A percentile compares a stretch with the other conserved stretches of the same genome.
phyloP scores from a whole-genome alignment of 2,113 vertebrate species.

The Malurus melanocephalus region DNA sequence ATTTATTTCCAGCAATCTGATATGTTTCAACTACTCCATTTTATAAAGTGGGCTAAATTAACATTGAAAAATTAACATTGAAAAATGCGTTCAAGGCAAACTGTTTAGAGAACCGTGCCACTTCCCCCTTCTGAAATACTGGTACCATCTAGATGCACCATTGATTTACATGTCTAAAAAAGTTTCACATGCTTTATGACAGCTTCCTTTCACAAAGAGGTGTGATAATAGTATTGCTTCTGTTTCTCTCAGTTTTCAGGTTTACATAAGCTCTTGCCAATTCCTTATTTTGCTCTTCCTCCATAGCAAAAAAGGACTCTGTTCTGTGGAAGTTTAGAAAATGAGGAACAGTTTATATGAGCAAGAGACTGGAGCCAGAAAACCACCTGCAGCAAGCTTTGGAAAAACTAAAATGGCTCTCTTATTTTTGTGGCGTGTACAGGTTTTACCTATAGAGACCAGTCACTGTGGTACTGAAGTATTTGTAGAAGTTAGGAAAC shows the following conservation, averaged over 20 bases:
- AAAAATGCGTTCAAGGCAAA: background rate
- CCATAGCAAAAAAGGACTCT: background rate
- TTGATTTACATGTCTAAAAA: background rate
- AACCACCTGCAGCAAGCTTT: background rate
- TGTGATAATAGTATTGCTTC: background rate
- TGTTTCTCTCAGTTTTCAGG: background rate
- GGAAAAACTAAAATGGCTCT: background rate
- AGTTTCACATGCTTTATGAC: background rate
- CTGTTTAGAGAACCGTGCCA: background rate
- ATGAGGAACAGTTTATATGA: background rate
- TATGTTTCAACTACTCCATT: background rate
- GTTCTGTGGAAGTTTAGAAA: background rate
- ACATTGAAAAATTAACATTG: background rate
- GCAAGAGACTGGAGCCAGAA: background rate
- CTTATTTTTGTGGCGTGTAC: background rate
- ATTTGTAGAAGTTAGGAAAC: background rate
- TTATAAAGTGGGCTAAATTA: background rate
- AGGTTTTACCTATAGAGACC: background rate
- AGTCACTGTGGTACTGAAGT: background rate
- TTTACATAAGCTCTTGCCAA: background rate
- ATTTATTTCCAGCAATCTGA: background rate
- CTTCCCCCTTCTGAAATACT: background rate
- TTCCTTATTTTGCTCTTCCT: background rate
- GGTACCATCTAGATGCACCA: background rate
- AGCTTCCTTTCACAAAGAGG: background rate